A percentile compares a stretch with the other conserved stretches of the same genome.
These are phyloP conservation scores for Eciton burchellii DNA, from an alignment of 1,140 invertebrate species.

Conservation along the genomic window DNA sequence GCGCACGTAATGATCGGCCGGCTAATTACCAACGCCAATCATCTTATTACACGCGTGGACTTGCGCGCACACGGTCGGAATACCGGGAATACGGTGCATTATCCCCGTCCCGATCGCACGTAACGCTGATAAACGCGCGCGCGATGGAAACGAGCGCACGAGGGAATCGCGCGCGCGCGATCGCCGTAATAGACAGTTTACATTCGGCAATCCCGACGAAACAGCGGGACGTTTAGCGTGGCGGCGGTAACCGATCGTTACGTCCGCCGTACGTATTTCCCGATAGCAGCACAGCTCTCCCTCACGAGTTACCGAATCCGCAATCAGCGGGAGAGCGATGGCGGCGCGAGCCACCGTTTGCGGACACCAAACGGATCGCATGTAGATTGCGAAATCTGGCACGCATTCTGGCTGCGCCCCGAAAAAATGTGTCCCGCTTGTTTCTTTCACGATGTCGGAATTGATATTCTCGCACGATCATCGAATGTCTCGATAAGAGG, in stretches of 20 bases:
- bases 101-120: constrained; percentile 36
- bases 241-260: constrained; percentile 69
- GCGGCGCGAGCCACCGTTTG: constrained; percentile 49
- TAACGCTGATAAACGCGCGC: constrained; percentile 62
- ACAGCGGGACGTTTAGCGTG: constrained; percentile 68
- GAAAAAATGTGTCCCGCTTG: no score
- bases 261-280: constrained; percentile 60
- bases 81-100: constrained; percentile 18
- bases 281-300: constrained; percentile 50
- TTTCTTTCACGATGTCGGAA: no score
- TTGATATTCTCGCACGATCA: no score
- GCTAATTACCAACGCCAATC: constrained; percentile 35
- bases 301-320: constrained; percentile 66
- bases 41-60: constrained; percentile 6
- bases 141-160: constrained; percentile 48
- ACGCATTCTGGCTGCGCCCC: no score
- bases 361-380: background rate
- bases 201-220: constrained; percentile 67
- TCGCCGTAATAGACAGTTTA: constrained; percentile 72
- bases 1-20: background rate
- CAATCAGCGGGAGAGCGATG: constrained; percentile 31
- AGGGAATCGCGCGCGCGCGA: constrained; percentile 31
- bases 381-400: no score
- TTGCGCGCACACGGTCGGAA: background rate
- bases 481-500: no score